These are phyloP conservation scores for Drosophila pectinifera DNA, from an alignment of 1,140 invertebrate genomes.

Conservation along the genomic window DNA sequence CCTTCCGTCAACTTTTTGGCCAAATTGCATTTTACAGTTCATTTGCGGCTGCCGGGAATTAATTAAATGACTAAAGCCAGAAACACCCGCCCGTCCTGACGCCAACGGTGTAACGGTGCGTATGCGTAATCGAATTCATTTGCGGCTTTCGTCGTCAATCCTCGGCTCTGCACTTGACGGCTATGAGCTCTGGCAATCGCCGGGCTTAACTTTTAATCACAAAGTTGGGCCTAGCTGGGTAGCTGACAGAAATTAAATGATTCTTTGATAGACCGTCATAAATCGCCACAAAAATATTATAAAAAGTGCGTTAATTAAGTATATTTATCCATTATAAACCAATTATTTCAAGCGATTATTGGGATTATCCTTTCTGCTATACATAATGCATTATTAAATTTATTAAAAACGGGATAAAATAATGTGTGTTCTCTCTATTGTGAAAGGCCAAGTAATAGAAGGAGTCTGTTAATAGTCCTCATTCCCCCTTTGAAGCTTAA, in stretches of 20 bases:
- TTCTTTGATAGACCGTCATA: not conserved
- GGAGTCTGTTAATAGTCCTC: not conserved
- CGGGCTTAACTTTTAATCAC: conserved; percentile 29
- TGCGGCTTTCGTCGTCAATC: conserved; percentile 28
- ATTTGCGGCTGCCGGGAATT: conserved; percentile 50
- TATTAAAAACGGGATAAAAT: no score
- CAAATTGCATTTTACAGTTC: conserved; percentile 43
- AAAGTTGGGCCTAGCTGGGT: not conserved
- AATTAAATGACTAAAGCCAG: conserved; percentile 54
- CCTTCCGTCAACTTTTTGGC: not conserved
- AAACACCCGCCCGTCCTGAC: not conserved
- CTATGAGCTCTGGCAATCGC: conserved; percentile 29
- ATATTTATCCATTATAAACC: no score
- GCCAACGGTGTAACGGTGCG: conserved; percentile 33
- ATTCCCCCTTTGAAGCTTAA: not conserved
- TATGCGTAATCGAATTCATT: conserved; percentile 64
- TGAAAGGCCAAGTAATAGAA: not conserved
- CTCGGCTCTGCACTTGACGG: conserved; percentile 22
- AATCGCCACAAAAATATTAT: not conserved
- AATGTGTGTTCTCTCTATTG: not conserved
- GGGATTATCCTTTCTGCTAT: no score
- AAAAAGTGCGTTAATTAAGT: not conserved
- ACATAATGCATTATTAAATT: no score
- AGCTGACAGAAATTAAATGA: conserved; percentile 7
- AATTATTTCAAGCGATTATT: no score